Evolutionary conservation across 2,888 invertebrate genomes (phyloP).

Genomic region (Cosmia pyralina): DNA sequence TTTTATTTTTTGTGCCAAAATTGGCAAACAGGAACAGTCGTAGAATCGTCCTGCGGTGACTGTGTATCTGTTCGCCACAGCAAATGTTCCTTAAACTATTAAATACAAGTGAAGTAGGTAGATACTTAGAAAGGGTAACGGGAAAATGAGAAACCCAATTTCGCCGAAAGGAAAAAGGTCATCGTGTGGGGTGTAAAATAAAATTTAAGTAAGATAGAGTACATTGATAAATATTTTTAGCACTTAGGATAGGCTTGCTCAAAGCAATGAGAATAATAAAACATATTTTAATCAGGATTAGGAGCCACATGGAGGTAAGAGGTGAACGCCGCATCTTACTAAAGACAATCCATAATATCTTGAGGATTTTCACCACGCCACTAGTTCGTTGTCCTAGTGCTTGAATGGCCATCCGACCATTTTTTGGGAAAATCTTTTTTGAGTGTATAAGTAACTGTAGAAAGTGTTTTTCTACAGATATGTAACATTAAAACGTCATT

Average conservation of each 20-base stretch:
- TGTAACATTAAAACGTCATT: too few species aligned
- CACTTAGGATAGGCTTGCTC: neutral
- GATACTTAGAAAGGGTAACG: neutral
- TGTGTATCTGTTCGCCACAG: neutral
- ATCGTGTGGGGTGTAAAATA: conserved; percentile 28
- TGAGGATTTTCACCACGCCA: too few species aligned
- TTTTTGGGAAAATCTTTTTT: too few species aligned
- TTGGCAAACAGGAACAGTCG: neutral
- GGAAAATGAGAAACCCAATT: conserved; percentile 18
- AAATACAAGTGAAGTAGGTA: neutral
- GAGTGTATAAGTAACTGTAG: too few species aligned
- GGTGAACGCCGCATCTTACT: too few species aligned
- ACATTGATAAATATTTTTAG: conserved; percentile 21
- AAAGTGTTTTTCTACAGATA: too few species aligned
- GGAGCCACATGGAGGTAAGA: neutral
- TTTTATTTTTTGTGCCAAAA: neutral
- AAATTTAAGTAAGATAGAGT: conserved; percentile 14
- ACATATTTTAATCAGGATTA: neutral
- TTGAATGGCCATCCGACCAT: too few species aligned
- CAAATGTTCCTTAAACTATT: neutral
- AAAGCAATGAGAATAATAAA: neutral
- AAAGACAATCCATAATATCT: too few species aligned
- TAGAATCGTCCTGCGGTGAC: neutral
- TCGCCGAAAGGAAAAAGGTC: conserved; percentile 10
- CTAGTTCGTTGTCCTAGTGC: too few species aligned